These are phyloP conservation scores for Rapana venosa DNA, from an alignment of 2,888 invertebrate species.

Conservation along the genomic window DNA sequence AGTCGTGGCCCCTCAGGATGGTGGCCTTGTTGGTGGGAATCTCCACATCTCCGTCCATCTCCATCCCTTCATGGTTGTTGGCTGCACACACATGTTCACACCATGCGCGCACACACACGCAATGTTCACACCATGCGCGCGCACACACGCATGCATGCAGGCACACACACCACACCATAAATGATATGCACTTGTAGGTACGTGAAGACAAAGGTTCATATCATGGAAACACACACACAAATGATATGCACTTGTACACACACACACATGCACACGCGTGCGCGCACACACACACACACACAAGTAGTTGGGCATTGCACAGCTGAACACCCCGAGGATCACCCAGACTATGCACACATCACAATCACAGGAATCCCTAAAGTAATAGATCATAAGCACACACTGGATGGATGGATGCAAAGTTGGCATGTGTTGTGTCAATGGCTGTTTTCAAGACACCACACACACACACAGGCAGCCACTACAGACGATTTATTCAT, in stretches of 20 bases:
- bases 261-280: background rate
- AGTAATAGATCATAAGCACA: too few species aligned
- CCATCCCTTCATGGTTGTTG: constrained; percentile 77
- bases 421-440: too few species aligned
- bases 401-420: too few species aligned
- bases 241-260: background rate
- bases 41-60: constrained; percentile 84
- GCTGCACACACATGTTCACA: constrained; percentile 57
- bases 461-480: too few species aligned
- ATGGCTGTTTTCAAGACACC: too few species aligned
- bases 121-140: background rate
- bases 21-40: constrained; percentile 97
- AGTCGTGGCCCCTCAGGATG: constrained; percentile 96
- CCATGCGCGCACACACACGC: background rate
- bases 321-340: background rate
- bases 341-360: too few species aligned
- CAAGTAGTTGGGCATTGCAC: background rate
- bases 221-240: background rate
- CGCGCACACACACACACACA: background rate
- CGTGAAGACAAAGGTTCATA: too few species aligned
- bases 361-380: too few species aligned
- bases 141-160: background rate
- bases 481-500: too few species aligned
- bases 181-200: too few species aligned
- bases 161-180: too few species aligned